Base-by-base conservation (phyloP, 2,888 invertebrate genomes). In the Poecilus cupreus region DNA sequence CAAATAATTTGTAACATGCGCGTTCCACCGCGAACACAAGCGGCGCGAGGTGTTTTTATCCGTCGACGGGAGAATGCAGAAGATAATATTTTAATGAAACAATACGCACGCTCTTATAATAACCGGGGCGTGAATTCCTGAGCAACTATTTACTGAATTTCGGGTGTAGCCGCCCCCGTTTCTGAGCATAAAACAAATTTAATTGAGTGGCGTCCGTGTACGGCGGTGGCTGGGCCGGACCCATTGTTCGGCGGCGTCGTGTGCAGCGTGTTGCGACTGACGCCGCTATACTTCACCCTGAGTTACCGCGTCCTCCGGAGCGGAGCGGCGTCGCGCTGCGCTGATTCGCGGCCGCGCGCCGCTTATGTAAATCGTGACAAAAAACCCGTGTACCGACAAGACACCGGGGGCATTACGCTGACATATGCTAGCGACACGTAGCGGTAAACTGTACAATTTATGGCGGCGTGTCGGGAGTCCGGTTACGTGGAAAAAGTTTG, bases 381-480 rank as follows among this genome's bases (percentile, higher is more conserved):
- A 87, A 86, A 86, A 84, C 81, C 81, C 85, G 84, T 85, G 75
- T 81, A 81, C 81, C 81, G 72, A 77, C 85, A 85, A 85, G 84
- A 85, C 85, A 84, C 84, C 84, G 85, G 84, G 85, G 84, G 84
- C 85, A 85, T 84, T 85, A 84, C 85, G 83, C 84, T 84, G 84
- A 85, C 87, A 86, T 86, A 85, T 86, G 87, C 85, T 83, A 83
- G 84, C 85, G 87, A 87, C 87, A 87, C 86, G 85, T 85, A 84
- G 83, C 86, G 84, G 85, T 84, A 85, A 86, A 86, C 85, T 84
- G 83, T 85, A 85, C 86, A 86, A 87, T 87, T 87, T 87, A 87
- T 87, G 84, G 85, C 84, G 84, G 84, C 84, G 83, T 83, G 85
- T 85, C 85, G 84, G 84, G 70, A 80, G 80, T 79, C 80, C 80